Percentiles rank a stretch among this genome's conserved stretches.
Conservation (phyloP, 2,888 invertebrate species). For the Siphlonurus alternatus region DNA sequence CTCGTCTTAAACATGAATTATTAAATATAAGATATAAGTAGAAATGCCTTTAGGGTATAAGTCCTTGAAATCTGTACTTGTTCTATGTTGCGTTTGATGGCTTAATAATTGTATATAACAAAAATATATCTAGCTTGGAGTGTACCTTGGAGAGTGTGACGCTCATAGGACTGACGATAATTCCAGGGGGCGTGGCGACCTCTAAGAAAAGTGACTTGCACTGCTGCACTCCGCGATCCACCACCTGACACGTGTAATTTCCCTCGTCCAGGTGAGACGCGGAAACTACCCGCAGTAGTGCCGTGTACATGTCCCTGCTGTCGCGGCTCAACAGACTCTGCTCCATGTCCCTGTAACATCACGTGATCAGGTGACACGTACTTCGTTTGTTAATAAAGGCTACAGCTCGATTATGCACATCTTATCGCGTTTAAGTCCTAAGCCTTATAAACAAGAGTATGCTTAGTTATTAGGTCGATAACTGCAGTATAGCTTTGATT, state of each 20-base stretch:
- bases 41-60: no score
- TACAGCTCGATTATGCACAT: no score
- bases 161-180: slow-evolving; percentile 50
- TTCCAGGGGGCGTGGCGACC: slow-evolving; percentile 42
- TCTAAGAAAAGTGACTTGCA: slow-evolving; percentile 45
- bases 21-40: no score
- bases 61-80: no score
- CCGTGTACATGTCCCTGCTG: slow-evolving; percentile 42
- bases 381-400: no score
- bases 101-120: no score
- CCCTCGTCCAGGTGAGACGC: slow-evolving; percentile 56
- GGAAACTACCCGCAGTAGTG: slow-evolving; percentile 51
- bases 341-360: slow-evolving; percentile 5
- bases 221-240: slow-evolving; percentile 48
- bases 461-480: no score
- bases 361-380: background rate
- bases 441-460: no score
- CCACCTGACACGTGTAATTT: slow-evolving; percentile 60
- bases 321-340: slow-evolving; percentile 7
- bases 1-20: no score
- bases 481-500: no score
- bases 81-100: no score
- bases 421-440: no score
- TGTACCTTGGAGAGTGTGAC: slow-evolving; percentile 54
- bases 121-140: background rate